These are phyloP conservation scores for Ennomos quercinarius DNA, from an alignment of 2,888 invertebrate genomes.

Conservation along the genomic window DNA sequence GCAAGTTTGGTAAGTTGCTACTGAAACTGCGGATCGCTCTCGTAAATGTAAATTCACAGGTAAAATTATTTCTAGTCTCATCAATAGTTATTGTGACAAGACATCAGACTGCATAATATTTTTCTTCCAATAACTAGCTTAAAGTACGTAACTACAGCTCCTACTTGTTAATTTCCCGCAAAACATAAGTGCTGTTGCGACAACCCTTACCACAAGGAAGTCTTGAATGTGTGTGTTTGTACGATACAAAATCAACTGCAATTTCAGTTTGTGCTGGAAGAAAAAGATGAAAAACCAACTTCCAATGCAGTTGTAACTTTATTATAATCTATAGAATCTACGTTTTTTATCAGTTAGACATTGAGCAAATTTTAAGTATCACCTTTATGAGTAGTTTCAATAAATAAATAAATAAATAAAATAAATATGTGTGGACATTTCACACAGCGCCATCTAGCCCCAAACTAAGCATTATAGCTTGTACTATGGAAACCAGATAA, in stretches of 20 bases:
- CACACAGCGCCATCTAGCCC: no score
- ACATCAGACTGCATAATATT: no score
- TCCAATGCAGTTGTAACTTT: neutral
- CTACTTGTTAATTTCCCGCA: neutral
- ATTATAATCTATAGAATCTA: neutral
- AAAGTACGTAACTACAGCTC: neutral
- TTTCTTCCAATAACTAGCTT: no score
- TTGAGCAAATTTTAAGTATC: constrained; percentile 22
- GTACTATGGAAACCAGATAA: no score
- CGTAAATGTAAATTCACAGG: no score
- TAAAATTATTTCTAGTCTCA: no score
- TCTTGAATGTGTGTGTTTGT: constrained; percentile 4
- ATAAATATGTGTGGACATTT: no score
- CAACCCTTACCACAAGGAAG: neutral
- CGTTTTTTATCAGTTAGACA: constrained; percentile 10
- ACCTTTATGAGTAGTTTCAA: constrained; percentile 22
- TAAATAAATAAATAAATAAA: no score
- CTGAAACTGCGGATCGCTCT: no score
- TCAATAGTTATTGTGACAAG: no score
- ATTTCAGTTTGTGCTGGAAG: neutral
- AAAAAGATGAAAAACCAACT: constrained; percentile 5
- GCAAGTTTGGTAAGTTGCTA: no score
- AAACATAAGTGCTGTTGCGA: neutral
- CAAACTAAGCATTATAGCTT: no score
- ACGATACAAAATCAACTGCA: constrained; percentile 1